phyloP scores from a whole-genome alignment of 2,797 vertebrate species.

The Chaunax sp. region DNA sequence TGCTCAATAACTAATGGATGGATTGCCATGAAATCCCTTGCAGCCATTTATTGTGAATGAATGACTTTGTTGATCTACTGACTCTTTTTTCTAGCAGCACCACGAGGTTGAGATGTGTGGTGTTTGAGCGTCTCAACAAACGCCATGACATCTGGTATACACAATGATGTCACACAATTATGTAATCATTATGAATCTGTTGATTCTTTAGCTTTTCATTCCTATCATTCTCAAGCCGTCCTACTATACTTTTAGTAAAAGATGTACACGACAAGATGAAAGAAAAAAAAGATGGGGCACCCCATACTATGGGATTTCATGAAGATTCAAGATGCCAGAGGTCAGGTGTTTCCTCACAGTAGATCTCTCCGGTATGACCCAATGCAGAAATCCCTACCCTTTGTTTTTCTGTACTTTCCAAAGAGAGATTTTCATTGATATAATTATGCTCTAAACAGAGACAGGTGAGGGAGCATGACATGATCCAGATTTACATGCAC shows the following conservation, averaged over 20 bases:
- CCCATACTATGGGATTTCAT: too few relatives aligned
- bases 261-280: too few relatives aligned
- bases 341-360: constrained; percentile 2
- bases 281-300: too few relatives aligned
- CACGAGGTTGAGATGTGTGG: neutral
- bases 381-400: constrained; percentile 1
- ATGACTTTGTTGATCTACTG: neutral
- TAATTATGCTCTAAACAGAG: constrained; percentile 7
- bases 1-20: neutral
- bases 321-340: too few relatives aligned
- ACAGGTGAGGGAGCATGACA: constrained; percentile 32
- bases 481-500: constrained; percentile 50
- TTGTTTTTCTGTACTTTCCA: constrained; percentile 3
- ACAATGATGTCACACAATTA: neutral
- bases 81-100: neutral
- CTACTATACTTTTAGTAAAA: too few relatives aligned
- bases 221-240: neutral
- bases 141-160: neutral
- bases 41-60: neutral
- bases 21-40: neutral
- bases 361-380: neutral
- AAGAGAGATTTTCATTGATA: constrained; percentile 18
- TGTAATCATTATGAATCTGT: neutral
- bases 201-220: neutral
- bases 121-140: neutral